Base-by-base conservation (phyloP, 1,140 invertebrate genomes). In the Venturia canescens region DNA sequence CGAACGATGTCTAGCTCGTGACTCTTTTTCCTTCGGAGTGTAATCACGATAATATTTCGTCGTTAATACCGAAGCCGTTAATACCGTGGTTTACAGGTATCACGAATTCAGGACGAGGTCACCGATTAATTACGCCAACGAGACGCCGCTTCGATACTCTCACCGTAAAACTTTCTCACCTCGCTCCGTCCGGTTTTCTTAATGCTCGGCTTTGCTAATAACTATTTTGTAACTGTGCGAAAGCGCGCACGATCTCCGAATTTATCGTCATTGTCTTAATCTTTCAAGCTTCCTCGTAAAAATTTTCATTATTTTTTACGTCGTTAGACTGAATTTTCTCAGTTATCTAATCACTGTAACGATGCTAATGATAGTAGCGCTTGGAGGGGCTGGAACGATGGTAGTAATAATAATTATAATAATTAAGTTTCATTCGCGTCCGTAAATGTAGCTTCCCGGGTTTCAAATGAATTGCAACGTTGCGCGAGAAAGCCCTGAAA, bases 41-140 rank as follows among this genome's bases (percentile, higher is more conserved):
- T 74, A 74, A 74, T 50, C 15, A 74, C 38, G 23, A 74, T 74
- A 74, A 74, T 53, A 74, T 74, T 74, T 53, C 71, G 71, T 74
- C 71, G 71, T 74, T 74, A 74, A 74, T 74, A 57, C 21, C 26
- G 26, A 53, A 74, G 71, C 71, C 26, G 16, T 27, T 74, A 26
- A 74, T 74, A 74, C 48, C 71, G 26, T 34, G 23, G 71, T 74
- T 23, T 23, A 21, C 70, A 72, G 38, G 70, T 71, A 71, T 53
- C 71, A 53, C 48, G 44, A 53, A 63, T 15, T 13, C 23, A 23
- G 26, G 21, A 26, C 38, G 38, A 44, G 70, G 38, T 72, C 38
- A 72, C 70, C 70, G 70, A 72, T 72, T 72, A 72, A 72, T 72
- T 72, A 72, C n/a, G 13, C 38, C 38, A 38, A 72, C 38, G 38